Percentiles rank a stretch among this genome's conserved stretches.
phyloP scores from a whole-genome alignment of 2,888 invertebrate species.

The Polymixis flavicincta region DNA sequence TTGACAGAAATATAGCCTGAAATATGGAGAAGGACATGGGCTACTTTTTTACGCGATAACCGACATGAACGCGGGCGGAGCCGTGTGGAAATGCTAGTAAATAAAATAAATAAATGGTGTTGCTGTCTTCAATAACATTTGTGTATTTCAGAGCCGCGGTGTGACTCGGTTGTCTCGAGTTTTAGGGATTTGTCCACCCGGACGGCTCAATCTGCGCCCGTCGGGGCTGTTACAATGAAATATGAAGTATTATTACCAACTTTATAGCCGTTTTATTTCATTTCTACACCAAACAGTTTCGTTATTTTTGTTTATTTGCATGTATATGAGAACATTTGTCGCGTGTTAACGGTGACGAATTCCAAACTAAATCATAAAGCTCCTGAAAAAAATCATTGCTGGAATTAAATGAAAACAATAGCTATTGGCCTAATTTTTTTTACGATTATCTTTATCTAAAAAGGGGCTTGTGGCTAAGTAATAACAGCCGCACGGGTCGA shows the following conservation, averaged over 20 bases:
- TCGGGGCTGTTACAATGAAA: constrained; percentile 75
- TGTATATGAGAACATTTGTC: constrained; percentile 59
- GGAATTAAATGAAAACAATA: constrained; percentile 10
- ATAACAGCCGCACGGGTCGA: no score
- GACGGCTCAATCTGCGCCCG: constrained; percentile 68
- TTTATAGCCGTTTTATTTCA: constrained; percentile 78
- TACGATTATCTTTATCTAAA: no score
- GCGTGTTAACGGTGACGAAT: constrained; percentile 51
- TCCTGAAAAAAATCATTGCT: background rate
- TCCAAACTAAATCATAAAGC: constrained; percentile 24
- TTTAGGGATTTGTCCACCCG: constrained; percentile 72
- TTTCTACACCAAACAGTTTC: constrained; percentile 71
- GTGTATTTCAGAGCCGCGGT: constrained; percentile 37
- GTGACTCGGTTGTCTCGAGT: constrained; percentile 56
- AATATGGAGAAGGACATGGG: no score
- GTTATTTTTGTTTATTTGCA: constrained; percentile 70
- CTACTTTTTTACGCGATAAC: no score
- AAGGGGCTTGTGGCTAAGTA: no score
- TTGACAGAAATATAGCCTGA: no score
- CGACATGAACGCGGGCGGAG: no score
- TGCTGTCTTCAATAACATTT: constrained; percentile 49
- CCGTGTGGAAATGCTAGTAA: no score
- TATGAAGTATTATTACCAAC: constrained; percentile 77
- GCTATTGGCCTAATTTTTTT: background rate
- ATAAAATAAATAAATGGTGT: background rate